phyloP scores from a whole-genome alignment of 2,888 invertebrate genomes.

The Melangyna quadrimaculata region DNA sequence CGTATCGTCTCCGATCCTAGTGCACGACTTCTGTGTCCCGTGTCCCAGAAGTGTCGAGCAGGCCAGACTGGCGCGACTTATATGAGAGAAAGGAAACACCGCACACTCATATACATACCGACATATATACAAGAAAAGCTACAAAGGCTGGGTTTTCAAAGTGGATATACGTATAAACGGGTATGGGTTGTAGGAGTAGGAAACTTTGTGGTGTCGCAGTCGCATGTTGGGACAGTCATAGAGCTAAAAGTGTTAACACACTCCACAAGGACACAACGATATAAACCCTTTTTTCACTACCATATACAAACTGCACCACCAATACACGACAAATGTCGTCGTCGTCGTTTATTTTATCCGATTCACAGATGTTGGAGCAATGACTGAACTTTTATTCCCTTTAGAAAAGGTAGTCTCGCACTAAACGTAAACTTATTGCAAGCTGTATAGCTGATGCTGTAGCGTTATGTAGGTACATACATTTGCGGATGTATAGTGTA shows the following conservation, averaged over 20 bases:
- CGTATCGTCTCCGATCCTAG: conserved; percentile 19
- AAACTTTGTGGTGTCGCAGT: conserved; percentile 64
- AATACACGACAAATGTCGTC: conserved; percentile 32
- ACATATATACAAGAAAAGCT: not conserved
- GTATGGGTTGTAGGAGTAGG: not conserved
- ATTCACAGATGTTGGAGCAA: conserved; percentile 60
- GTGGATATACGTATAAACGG: not conserved
- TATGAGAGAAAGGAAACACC: conserved; percentile 32
- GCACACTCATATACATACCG: not conserved
- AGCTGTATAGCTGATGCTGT: not conserved
- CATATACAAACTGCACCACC: conserved; percentile 10
- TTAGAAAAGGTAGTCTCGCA: conserved; percentile 18
- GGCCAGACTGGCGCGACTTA: conserved; percentile 52
- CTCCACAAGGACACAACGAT: conserved; percentile 45
- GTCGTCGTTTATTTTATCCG: conserved; percentile 33
- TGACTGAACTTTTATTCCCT: conserved; percentile 54
- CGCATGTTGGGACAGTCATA: conserved; percentile 55
- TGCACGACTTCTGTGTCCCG: conserved; percentile 36
- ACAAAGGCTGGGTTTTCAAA: conserved; percentile 13
- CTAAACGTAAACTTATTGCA: conserved; percentile 37
- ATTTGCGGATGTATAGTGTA: conserved; percentile 7
- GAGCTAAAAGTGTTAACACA: conserved; percentile 65
- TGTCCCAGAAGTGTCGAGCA: conserved; percentile 61
- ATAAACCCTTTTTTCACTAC: conserved; percentile 12
- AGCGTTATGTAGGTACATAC: not conserved